These are phyloP conservation scores for Altica lythri DNA, from an alignment of 2,888 invertebrate genomes.

Conservation along the genomic window DNA sequence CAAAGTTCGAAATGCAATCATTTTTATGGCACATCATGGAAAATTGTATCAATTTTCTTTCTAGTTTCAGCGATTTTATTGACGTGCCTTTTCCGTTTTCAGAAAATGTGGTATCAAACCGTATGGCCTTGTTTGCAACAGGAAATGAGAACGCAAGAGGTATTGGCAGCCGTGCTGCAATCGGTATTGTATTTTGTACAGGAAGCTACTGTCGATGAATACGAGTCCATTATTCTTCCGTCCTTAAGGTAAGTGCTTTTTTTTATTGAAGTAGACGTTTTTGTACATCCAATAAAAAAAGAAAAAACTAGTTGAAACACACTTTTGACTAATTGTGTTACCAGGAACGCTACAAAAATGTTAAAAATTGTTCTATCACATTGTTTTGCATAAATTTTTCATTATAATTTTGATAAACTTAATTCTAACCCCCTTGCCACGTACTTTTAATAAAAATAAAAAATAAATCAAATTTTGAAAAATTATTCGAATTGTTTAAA, in stretches of 20 bases:
- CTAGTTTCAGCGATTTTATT: neutral
- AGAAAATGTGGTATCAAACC: constrained; percentile 96
- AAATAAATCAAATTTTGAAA: too few relatives aligned
- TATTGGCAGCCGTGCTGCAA: constrained; percentile 82
- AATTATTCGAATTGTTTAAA: too few relatives aligned
- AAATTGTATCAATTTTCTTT: constrained; percentile 1
- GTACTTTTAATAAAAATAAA: too few relatives aligned
- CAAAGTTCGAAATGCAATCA: too few relatives aligned
- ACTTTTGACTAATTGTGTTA: too few relatives aligned
- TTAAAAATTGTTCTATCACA: too few relatives aligned
- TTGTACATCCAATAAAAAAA: constrained; percentile 29
- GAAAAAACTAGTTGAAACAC: too few relatives aligned
- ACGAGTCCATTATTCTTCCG: constrained; percentile 80
- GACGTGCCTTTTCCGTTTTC: constrained; percentile 48
- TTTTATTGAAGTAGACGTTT: constrained; percentile 11
- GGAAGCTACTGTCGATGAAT: constrained; percentile 78
- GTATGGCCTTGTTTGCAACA: constrained; percentile 88
- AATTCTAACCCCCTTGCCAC: too few relatives aligned
- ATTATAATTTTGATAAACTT: too few relatives aligned
- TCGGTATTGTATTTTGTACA: constrained; percentile 84
- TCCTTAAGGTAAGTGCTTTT: constrained; percentile 70
- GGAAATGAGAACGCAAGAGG: constrained; percentile 85
- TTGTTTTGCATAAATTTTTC: too few relatives aligned
- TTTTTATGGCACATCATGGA: too few relatives aligned
- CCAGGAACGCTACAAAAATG: too few relatives aligned